phyloP scores from a whole-genome alignment of 1,140 invertebrate genomes.

The Drosophila obscura region DNA sequence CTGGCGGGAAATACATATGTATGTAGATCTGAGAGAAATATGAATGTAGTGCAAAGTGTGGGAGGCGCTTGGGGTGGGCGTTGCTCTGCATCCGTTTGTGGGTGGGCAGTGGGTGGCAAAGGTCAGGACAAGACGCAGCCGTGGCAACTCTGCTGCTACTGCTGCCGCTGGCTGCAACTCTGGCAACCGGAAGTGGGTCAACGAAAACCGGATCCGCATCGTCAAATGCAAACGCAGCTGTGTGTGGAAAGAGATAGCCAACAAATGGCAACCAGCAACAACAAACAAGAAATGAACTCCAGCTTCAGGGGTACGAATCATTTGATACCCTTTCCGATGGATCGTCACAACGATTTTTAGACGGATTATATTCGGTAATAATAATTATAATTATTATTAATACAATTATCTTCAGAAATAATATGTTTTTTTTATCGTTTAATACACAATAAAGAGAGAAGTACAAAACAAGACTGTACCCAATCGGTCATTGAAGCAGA shows the following conservation, averaged over 20 bases:
- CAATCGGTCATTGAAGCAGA: too few relatives aligned
- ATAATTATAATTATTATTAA: too few relatives aligned
- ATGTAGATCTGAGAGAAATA: constrained; percentile 50
- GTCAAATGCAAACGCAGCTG: constrained; percentile 68
- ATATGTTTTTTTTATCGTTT: too few relatives aligned
- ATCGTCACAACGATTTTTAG: too few relatives aligned
- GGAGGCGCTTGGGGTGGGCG: constrained; percentile 46
- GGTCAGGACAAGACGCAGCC: constrained; percentile 60
- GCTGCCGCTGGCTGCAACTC: constrained; percentile 21
- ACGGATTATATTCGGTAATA: too few relatives aligned
- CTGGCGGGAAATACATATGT: background rate
- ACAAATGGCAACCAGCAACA: constrained; percentile 45
- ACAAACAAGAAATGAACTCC: constrained; percentile 1
- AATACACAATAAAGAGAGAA: too few relatives aligned
- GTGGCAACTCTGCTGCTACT: constrained; percentile 30
- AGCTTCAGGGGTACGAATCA: too few relatives aligned
- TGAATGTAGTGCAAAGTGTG: constrained; percentile 77
- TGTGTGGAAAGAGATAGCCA: constrained; percentile 65
- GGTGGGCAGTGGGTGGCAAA: constrained; percentile 45
- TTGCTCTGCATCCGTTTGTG: constrained; percentile 12
- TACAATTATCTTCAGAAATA: too few relatives aligned
- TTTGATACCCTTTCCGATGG: too few relatives aligned
- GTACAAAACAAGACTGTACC: too few relatives aligned
- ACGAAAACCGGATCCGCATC: constrained; percentile 75
- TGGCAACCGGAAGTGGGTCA: constrained; percentile 77